Percentiles rank a stretch among this genome's conserved stretches.
Evolutionary conservation across 2,113 vertebrate genomes (phyloP).

Genomic region (Cryptomyrus ogoouensis): DNA sequence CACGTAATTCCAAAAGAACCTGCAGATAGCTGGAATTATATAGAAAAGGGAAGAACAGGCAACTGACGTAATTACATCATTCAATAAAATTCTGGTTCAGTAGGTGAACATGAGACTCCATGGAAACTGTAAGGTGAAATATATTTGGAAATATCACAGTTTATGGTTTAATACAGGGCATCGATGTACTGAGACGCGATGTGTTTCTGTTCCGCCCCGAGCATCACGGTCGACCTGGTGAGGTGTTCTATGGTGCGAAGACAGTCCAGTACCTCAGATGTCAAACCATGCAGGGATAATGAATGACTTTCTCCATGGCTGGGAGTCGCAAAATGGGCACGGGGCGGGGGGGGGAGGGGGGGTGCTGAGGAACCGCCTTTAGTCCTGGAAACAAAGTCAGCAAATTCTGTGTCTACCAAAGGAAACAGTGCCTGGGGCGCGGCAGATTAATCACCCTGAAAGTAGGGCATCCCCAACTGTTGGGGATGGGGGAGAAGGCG

Average conservation of each 20-base stretch:
- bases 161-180: background rate
- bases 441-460: slow-evolving; percentile 42
- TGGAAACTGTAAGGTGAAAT: slow-evolving; percentile 2
- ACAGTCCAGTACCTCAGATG: background rate
- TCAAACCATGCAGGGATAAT: background rate
- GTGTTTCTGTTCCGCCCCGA: slow-evolving; percentile 17
- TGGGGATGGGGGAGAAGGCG: slow-evolving; percentile 33
- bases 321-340: background rate
- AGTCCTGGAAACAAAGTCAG: slow-evolving; percentile 50
- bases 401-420: slow-evolving; percentile 20
- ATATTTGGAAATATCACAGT: slow-evolving; percentile 24
- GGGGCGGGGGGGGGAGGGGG: background rate
- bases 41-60: background rate
- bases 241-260: background rate
- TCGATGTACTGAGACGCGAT: slow-evolving; percentile 5
- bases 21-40: background rate
- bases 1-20: background rate
- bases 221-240: background rate
- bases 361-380: slow-evolving; percentile 44
- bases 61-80: background rate
- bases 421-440: slow-evolving; percentile 28
- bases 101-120: background rate
- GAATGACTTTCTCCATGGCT: slow-evolving; percentile 7
- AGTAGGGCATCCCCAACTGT: slow-evolving; percentile 19
- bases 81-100: background rate